Percentiles rank a stretch among this genome's conserved stretches.
Evolutionary conservation across 1,140 invertebrate genomes (phyloP).

Genomic region (Phymorhynchus buccinoides): DNA sequence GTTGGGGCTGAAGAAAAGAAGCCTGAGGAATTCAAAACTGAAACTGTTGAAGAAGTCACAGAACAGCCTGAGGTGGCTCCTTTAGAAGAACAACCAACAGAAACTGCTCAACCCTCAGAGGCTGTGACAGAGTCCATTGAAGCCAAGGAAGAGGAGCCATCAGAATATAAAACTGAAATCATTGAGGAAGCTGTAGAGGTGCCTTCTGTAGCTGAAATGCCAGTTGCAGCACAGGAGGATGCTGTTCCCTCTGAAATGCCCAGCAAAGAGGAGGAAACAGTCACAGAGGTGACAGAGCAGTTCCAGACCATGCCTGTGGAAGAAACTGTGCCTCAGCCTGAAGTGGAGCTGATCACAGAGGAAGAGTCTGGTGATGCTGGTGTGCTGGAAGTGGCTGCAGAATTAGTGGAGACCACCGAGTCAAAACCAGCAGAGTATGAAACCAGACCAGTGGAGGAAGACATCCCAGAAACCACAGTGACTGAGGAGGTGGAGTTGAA

Average conservation of each 20-base stretch:
- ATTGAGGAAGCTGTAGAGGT: conserved; percentile 47
- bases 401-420: conserved; percentile 42
- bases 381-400: conserved; percentile 51
- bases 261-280: conserved; percentile 49
- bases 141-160: conserved; percentile 41
- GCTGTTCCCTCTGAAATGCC: conserved; percentile 44
- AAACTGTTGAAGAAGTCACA: conserved; percentile 37
- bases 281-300: conserved; percentile 47
- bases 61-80: conserved; percentile 40
- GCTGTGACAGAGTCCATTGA: conserved; percentile 48
- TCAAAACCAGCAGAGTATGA: conserved; percentile 38
- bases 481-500: conserved; percentile 36
- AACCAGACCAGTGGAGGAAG: conserved; percentile 40
- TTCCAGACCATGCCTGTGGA: conserved; percentile 48
- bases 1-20: conserved; percentile 32
- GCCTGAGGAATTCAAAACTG: conserved; percentile 39
- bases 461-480: conserved; percentile 43
- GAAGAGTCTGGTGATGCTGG: conserved; percentile 48
- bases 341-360: conserved; percentile 40
- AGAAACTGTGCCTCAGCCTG: conserved; percentile 44
- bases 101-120: conserved; percentile 46
- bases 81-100: conserved; percentile 41
- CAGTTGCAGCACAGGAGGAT: conserved; percentile 38
- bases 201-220: conserved; percentile 49
- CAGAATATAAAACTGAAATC: conserved; percentile 47